A percentile compares a stretch with the other conserved stretches of the same genome.
These are phyloP conservation scores for Deroptyus accipitrinus DNA, from an alignment of 2,113 vertebrate species.

Conservation along the genomic window DNA sequence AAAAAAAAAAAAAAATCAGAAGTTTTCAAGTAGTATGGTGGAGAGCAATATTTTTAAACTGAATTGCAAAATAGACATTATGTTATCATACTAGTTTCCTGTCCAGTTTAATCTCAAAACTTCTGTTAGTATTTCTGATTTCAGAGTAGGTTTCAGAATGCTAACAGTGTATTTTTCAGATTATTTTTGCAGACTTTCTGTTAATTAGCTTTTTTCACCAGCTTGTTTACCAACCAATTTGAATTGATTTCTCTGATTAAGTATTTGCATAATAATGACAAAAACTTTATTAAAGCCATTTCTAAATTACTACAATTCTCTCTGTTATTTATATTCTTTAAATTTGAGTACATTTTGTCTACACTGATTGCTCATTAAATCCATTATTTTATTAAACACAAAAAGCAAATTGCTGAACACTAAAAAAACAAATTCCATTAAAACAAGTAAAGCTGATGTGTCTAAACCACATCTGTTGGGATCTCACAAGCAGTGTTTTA, in stretches of 20 bases:
- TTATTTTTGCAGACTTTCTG: neutral
- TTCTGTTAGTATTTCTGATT: neutral
- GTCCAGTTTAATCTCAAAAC: neutral
- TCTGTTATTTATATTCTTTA: neutral
- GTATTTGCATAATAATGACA: conserved; percentile 20
- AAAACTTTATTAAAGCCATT: conserved; percentile 19
- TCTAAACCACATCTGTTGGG: neutral
- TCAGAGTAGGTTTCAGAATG: neutral
- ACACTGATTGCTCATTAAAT: conserved; percentile 29
- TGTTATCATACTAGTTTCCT: neutral
- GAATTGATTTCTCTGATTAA: conserved; percentile 7
- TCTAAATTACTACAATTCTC: neutral
- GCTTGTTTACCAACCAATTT: neutral
- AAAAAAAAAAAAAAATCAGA: neutral
- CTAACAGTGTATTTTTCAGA: neutral
- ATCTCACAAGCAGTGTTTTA: neutral
- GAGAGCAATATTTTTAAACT: neutral
- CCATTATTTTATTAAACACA: neutral
- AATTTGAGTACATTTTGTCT: neutral
- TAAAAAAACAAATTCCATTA: neutral
- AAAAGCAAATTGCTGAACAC: neutral
- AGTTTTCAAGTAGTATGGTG: neutral
- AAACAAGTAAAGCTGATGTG: neutral
- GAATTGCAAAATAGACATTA: accelerated
- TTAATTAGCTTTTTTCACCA: neutral